Conservation (phyloP, 2,113 vertebrate genomes). For the Anarhynchus alexandrinus region DNA sequence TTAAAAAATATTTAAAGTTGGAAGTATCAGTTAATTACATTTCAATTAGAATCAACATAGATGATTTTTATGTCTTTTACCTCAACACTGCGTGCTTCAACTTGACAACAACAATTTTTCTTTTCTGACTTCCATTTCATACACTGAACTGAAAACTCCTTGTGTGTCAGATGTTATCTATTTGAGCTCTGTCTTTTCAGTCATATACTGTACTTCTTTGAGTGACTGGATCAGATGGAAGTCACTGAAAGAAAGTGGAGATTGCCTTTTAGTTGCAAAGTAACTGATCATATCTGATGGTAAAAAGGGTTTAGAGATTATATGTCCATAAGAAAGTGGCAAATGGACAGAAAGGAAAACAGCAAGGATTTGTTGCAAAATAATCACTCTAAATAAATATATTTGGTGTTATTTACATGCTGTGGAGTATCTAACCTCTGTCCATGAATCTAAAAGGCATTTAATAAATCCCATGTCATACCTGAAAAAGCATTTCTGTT, state of each 20-base stretch:
- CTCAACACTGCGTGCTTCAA: neutral
- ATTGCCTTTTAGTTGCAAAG: neutral
- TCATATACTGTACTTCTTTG: neutral
- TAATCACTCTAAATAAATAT: neutral
- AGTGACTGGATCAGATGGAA: neutral
- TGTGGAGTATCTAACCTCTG: neutral
- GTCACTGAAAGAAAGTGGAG: neutral
- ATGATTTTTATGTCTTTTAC: neutral
- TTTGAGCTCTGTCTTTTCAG: neutral
- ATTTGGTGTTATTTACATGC: neutral
- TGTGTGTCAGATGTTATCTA: neutral
- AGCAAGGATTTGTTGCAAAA: neutral
- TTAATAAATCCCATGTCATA: neutral
- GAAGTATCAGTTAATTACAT: neutral
- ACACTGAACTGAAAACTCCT: neutral
- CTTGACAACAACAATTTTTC: neutral
- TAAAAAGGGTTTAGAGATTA: neutral
- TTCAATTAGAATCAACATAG: neutral
- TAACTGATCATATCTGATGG: neutral
- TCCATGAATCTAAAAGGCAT: neutral
- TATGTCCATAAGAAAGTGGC: neutral
- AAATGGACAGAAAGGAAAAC: neutral
- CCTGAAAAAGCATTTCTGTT: neutral
- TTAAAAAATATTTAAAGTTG: neutral
- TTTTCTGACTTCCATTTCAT: neutral